These are phyloP conservation scores for Rhynchotus rufescens DNA, from an alignment of 2,797 vertebrate genomes.

Conservation along the genomic window DNA sequence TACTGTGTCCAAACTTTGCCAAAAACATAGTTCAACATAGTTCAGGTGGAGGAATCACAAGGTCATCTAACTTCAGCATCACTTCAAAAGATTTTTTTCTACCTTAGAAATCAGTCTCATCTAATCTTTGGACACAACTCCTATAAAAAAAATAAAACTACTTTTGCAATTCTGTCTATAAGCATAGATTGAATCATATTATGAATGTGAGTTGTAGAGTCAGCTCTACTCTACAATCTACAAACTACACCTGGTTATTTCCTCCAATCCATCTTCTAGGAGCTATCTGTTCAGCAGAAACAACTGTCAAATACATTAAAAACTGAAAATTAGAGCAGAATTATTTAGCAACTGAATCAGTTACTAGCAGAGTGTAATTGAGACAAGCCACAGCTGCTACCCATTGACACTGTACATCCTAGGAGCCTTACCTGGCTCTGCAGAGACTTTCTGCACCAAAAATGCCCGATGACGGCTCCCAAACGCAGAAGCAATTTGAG, in stretches of 20 bases:
- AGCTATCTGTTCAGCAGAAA: background rate
- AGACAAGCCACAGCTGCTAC: background rate
- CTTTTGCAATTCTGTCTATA: background rate
- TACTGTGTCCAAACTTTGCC: background rate
- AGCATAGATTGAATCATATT: background rate
- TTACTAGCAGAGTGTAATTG: constrained; percentile 50
- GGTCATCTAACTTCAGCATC: background rate
- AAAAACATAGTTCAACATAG: background rate
- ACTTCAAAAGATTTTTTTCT: background rate
- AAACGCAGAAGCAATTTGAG: background rate
- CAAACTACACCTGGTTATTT: background rate
- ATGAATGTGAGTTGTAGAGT: background rate
- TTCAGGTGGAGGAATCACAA: background rate
- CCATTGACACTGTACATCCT: background rate
- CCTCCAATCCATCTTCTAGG: background rate
- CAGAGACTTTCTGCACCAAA: background rate
- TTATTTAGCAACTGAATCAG: constrained; percentile 37
- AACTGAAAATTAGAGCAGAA: constrained; percentile 25
- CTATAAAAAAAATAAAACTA: background rate
- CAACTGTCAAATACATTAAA: constrained; percentile 30
- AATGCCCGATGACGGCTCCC: background rate
- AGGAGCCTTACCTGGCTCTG: background rate
- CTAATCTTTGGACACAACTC: background rate
- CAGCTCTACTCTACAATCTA: background rate
- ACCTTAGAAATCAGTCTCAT: background rate